Conservation (phyloP, 1,140 invertebrate genomes). For the Formica selysi region DNA sequence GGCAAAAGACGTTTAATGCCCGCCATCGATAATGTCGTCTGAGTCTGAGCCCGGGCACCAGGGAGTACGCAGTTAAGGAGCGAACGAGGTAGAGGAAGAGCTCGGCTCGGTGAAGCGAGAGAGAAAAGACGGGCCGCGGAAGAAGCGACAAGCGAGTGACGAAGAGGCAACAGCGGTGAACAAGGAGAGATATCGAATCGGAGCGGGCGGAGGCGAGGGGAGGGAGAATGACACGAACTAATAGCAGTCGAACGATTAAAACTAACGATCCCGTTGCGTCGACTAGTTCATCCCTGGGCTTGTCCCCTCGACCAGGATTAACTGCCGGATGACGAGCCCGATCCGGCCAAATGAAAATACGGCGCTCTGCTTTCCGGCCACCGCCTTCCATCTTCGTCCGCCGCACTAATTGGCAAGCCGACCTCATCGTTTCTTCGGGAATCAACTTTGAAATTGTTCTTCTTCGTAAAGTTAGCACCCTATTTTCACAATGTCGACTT, state of each 20-base stretch:
- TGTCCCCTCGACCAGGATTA: constrained; percentile 71
- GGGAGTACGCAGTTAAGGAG: constrained; percentile 64
- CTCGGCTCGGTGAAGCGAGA: constrained; percentile 17
- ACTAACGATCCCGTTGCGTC: constrained; percentile 77
- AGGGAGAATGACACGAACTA: constrained; percentile 63
- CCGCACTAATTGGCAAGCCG: constrained; percentile 61
- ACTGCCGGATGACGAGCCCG: constrained; percentile 73
- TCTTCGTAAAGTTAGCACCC: not conserved
- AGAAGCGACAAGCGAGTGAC: constrained; percentile 55
- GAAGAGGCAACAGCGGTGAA: not conserved
- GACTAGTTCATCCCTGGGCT: constrained; percentile 64
- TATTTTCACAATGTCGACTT: not conserved
- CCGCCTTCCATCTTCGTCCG: constrained; percentile 30
- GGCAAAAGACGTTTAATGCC: constrained; percentile 69
- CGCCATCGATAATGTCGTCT: constrained; percentile 73
- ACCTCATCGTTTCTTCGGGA: constrained; percentile 57
- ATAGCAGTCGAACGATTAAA: constrained; percentile 79
- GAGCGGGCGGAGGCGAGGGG: not conserved
- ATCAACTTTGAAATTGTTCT: constrained; percentile 45
- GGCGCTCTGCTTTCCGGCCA: constrained; percentile 23
- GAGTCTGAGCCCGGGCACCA: constrained; percentile 60
- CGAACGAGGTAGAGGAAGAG: constrained; percentile 50
- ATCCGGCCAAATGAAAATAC: constrained; percentile 77
- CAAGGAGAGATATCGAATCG: constrained; percentile 25
- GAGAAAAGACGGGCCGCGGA: constrained; percentile 1